phyloP scores from a whole-genome alignment of 2,888 invertebrate species.

The Apotomis betuletana region DNA sequence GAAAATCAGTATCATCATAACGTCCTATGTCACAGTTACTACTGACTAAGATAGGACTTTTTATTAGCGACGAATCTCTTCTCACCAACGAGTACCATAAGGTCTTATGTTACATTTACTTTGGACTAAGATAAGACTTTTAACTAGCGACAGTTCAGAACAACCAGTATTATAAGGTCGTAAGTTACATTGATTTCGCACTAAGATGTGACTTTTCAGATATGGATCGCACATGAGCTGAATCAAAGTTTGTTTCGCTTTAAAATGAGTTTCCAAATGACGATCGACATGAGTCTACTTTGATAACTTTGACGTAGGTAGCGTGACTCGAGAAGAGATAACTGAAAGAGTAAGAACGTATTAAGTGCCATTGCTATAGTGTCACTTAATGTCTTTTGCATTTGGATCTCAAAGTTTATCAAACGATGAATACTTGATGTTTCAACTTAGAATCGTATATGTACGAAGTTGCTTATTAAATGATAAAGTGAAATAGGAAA shows the following conservation, averaged over 20 bases:
- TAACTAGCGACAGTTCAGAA: no score
- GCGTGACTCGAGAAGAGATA: neutral
- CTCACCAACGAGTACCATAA: no score
- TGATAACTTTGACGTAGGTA: constrained; percentile 5
- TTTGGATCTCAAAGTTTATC: neutral
- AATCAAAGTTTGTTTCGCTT: constrained; percentile 20
- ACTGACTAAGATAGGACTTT: neutral
- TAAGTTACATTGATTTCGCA: neutral
- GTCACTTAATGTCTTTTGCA: neutral
- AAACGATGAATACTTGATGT: neutral
- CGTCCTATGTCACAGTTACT: neutral
- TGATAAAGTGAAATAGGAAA: no score
- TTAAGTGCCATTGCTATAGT: neutral
- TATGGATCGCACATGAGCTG: neutral
- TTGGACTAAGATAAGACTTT: no score
- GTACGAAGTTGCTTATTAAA: no score
- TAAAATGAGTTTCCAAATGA: constrained; percentile 20
- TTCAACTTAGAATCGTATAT: neutral
- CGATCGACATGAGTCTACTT: constrained; percentile 10
- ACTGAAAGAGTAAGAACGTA: neutral
- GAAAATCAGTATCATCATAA: neutral
- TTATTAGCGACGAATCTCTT: no score
- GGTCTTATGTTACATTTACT: no score
- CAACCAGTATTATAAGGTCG: neutral
- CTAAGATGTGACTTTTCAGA: neutral